phyloP scores from a whole-genome alignment of 2,797 vertebrate genomes.

The Tiaroga cobitis region DNA sequence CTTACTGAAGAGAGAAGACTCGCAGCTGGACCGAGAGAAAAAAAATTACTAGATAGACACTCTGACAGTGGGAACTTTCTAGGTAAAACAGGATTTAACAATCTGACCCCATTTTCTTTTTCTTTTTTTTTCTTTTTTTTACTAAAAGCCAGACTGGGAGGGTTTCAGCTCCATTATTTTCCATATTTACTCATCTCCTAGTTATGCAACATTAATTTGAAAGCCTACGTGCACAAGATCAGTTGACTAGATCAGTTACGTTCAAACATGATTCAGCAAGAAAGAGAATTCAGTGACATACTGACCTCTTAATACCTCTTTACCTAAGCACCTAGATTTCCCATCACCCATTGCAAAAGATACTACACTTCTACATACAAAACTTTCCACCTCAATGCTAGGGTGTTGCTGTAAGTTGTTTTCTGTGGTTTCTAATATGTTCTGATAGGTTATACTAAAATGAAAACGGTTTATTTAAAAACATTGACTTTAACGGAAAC shows the following conservation, averaged over 20 bases:
- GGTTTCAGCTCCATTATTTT: constrained; percentile 1
- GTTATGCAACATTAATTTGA: not conserved
- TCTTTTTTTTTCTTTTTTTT: not conserved
- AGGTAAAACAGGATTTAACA: not conserved
- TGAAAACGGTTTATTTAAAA: not conserved
- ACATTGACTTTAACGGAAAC: not conserved
- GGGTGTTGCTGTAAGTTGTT: not conserved
- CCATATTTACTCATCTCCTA: constrained; percentile 6
- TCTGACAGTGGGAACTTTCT: not conserved
- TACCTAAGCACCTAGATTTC: not conserved
- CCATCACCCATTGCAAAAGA: not conserved
- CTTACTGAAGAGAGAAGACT: constrained; percentile 51
- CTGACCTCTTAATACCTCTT: constrained; percentile 29
- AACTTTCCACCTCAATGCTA: not conserved
- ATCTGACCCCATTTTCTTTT: not conserved
- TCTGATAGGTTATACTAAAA: not conserved
- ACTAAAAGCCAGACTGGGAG: constrained; percentile 15
- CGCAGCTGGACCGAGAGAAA: constrained; percentile 10
- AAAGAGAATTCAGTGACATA: constrained; percentile 10
- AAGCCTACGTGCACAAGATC: not conserved
- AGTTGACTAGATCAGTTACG: not conserved
- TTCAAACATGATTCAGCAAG: constrained; percentile 4
- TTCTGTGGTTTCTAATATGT: not conserved
- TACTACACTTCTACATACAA: not conserved
- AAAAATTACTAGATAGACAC: constrained; percentile 17